These are phyloP conservation scores for Cenopis cana DNA, from an alignment of 2,888 invertebrate species.

Conservation along the genomic window DNA sequence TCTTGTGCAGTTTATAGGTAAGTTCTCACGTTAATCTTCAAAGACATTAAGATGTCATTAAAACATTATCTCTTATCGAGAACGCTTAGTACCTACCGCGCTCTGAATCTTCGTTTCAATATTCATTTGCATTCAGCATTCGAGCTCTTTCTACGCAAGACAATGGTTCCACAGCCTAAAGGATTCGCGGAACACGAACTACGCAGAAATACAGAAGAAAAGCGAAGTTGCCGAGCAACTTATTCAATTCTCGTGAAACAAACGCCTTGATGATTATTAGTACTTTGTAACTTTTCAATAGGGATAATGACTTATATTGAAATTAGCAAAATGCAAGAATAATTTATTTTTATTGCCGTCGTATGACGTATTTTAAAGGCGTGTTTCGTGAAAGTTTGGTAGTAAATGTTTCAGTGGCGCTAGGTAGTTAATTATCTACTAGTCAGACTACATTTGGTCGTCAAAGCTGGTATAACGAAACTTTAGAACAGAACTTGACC, in stretches of 20 bases:
- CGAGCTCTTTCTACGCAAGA: conserved; percentile 60
- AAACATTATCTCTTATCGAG: conserved; percentile 46
- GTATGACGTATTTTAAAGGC: not conserved
- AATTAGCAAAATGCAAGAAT: too few species aligned
- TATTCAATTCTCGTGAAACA: not conserved
- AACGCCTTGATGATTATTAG: not conserved
- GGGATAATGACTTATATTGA: too few species aligned
- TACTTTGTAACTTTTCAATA: not conserved
- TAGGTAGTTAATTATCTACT: not conserved
- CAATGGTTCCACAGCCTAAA: conserved; percentile 53
- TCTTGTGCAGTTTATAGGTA: not conserved
- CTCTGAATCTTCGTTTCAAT: conserved; percentile 60
- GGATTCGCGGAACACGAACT: conserved; percentile 16
- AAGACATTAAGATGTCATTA: conserved; percentile 6
- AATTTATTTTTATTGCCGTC: too few species aligned
- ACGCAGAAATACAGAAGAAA: not conserved
- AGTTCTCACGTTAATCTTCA: not conserved
- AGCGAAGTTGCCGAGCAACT: not conserved
- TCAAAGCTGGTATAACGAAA: not conserved
- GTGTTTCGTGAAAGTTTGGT: not conserved
- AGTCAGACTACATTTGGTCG: not conserved
- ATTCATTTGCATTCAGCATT: conserved; percentile 69
- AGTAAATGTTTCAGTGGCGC: not conserved
- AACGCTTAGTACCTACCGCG: conserved; percentile 49
- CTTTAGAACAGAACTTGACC: not conserved